Conservation (phyloP, 2,113 vertebrate genomes). For the Formicarius rufipectus region DNA sequence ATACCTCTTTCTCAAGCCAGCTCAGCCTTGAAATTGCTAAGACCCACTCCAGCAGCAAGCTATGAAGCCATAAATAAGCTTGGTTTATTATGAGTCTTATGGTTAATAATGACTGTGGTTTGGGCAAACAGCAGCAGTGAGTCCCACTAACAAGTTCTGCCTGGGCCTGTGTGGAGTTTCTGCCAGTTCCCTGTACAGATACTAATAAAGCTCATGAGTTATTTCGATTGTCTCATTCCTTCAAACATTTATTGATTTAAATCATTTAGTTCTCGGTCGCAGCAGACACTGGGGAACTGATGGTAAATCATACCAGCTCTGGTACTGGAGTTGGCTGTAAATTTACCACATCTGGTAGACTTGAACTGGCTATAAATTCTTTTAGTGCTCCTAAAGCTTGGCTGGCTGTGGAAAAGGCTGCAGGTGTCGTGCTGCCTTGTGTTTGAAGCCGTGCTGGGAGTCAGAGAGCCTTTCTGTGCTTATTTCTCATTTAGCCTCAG, state of each 20-base stretch:
- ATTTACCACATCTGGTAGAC: conserved; percentile 17
- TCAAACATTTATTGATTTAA: conserved; percentile 10
- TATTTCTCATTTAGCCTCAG: neutral
- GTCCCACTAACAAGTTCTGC: neutral
- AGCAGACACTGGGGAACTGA: neutral
- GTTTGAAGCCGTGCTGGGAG: neutral
- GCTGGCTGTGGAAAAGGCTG: neutral
- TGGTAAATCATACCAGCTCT: conserved; percentile 17
- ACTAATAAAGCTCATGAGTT: neutral
- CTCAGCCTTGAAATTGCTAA: conserved; percentile 19
- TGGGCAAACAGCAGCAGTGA: neutral
- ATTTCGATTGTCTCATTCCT: neutral
- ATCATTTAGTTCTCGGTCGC: neutral
- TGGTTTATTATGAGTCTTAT: neutral
- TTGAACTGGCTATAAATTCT: neutral
- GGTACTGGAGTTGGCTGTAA: neutral
- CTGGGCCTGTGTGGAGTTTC: neutral
- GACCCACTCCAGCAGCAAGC: neutral
- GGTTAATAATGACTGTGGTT: conserved; percentile 5
- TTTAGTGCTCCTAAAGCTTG: neutral
- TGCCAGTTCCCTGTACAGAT: neutral
- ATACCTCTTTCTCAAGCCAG: neutral
- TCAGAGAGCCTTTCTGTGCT: neutral
- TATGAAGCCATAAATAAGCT: neutral
- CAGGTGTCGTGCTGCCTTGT: neutral